phyloP scores from a whole-genome alignment of 2,113 vertebrate species.

The Atherinomorus stipes region DNA sequence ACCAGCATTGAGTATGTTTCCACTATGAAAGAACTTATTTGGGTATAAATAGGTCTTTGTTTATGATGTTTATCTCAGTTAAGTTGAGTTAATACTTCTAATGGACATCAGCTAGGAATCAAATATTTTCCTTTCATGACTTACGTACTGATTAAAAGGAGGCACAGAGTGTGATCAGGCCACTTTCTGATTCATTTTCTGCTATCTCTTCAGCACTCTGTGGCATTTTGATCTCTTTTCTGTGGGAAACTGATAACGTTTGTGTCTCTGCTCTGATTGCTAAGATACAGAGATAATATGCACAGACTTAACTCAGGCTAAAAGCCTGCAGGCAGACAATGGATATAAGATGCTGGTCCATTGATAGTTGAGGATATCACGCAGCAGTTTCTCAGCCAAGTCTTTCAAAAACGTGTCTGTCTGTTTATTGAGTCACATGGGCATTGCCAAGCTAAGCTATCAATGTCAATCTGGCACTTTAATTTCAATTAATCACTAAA shows the following conservation, averaged over 20 bases:
- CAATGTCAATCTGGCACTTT: too few species aligned
- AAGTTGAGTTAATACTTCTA: background rate
- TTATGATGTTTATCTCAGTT: conserved; percentile 7
- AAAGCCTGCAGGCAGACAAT: background rate
- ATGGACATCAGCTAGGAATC: background rate
- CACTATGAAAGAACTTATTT: background rate
- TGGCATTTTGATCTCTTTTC: background rate
- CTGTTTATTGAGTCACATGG: background rate
- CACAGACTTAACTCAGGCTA: conserved; percentile 17
- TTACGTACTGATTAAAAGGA: conserved; percentile 30
- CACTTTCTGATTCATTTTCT: conserved; percentile 20
- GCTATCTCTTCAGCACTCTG: conserved; percentile 4
- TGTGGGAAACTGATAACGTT: conserved; percentile 33
- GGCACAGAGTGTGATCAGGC: conserved; percentile 10
- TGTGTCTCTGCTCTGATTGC: background rate
- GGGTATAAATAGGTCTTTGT: background rate
- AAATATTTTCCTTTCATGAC: conserved; percentile 1
- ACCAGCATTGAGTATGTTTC: background rate
- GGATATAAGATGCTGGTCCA: background rate
- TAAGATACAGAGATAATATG: background rate
- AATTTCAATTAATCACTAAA: too few species aligned
- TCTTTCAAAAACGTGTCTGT: background rate
- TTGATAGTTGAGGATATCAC: background rate
- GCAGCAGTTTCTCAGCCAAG: background rate
- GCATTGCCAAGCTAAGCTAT: too few species aligned